phyloP scores from a whole-genome alignment of 2,888 invertebrate genomes.

The Octodonta nipae region DNA sequence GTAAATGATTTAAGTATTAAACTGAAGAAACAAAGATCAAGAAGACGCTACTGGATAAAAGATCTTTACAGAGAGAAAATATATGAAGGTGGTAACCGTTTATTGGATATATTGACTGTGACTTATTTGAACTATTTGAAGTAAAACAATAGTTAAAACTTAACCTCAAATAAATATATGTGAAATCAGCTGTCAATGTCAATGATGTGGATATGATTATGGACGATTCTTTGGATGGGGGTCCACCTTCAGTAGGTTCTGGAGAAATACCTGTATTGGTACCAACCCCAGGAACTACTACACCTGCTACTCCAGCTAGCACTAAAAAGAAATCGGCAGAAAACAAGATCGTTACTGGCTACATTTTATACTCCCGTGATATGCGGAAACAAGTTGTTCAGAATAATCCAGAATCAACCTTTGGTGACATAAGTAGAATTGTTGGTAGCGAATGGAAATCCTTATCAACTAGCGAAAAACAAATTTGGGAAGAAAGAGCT shows the following conservation, averaged over 20 bases:
- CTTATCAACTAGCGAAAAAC: slow-evolving; percentile 73
- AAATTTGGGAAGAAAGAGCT: slow-evolving; percentile 89
- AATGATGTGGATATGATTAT: slow-evolving; percentile 51
- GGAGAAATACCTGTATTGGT: slow-evolving; percentile 47
- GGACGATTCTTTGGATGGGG: slow-evolving; percentile 69
- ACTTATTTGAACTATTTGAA: no score
- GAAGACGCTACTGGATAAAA: no score
- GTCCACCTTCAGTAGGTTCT: slow-evolving; percentile 71
- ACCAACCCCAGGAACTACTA: slow-evolving; percentile 34
- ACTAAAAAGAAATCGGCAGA: slow-evolving; percentile 39
- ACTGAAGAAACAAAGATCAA: no score
- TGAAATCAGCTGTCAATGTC: no score
- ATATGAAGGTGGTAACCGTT: no score
- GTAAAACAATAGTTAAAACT: no score
- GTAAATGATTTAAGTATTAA: no score
- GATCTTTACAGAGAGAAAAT: no score
- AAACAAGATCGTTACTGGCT: slow-evolving; percentile 84
- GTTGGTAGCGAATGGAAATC: slow-evolving; percentile 87
- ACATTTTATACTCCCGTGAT: slow-evolving; percentile 95
- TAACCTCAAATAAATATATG: no score
- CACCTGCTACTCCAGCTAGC: slow-evolving; percentile 15
- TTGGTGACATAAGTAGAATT: slow-evolving; percentile 70
- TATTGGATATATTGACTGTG: no score
- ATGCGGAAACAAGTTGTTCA: slow-evolving; percentile 82
- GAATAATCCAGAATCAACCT: slow-evolving; percentile 86